Conservation (phyloP, 2,888 invertebrate genomes). For the Pedicia rivosa region DNA sequence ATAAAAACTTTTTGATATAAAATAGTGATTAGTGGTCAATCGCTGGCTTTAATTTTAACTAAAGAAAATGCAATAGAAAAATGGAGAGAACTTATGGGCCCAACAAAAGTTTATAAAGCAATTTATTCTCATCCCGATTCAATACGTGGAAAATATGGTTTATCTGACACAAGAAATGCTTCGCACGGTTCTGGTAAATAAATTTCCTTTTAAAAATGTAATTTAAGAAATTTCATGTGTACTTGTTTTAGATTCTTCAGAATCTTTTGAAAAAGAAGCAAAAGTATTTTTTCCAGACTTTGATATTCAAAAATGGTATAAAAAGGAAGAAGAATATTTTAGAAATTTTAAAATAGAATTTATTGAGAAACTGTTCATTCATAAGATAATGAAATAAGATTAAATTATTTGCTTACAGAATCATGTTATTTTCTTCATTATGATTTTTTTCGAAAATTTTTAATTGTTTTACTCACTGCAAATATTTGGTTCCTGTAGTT, state of each 20-base stretch:
- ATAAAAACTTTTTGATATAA: slow-evolving; percentile 4
- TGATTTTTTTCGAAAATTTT: background rate
- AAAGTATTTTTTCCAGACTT: slow-evolving; percentile 75
- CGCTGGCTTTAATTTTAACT: slow-evolving; percentile 63
- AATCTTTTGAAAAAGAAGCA: slow-evolving; percentile 63
- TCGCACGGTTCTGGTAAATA: slow-evolving; percentile 78
- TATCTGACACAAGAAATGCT: slow-evolving; percentile 89
- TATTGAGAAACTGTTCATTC: background rate
- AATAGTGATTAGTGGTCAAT: slow-evolving; percentile 77
- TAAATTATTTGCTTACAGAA: too few species aligned
- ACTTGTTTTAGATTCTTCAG: slow-evolving; percentile 16
- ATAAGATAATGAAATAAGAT: too few species aligned
- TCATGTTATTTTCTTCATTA: too few species aligned
- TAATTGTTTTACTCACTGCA: background rate
- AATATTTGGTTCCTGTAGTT: too few species aligned
- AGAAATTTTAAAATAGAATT: slow-evolving; percentile 1
- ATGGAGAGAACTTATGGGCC: slow-evolving; percentile 79
- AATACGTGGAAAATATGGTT: slow-evolving; percentile 68
- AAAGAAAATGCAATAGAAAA: slow-evolving; percentile 55
- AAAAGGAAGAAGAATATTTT: background rate
- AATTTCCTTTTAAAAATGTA: slow-evolving; percentile 6
- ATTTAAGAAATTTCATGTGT: slow-evolving; percentile 44
- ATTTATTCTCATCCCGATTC: slow-evolving; percentile 61
- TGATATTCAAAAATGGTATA: slow-evolving; percentile 12
- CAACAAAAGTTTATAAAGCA: slow-evolving; percentile 73